These are phyloP conservation scores for Penelope pileata DNA, from an alignment of 2,113 vertebrate species.

Conservation along the genomic window DNA sequence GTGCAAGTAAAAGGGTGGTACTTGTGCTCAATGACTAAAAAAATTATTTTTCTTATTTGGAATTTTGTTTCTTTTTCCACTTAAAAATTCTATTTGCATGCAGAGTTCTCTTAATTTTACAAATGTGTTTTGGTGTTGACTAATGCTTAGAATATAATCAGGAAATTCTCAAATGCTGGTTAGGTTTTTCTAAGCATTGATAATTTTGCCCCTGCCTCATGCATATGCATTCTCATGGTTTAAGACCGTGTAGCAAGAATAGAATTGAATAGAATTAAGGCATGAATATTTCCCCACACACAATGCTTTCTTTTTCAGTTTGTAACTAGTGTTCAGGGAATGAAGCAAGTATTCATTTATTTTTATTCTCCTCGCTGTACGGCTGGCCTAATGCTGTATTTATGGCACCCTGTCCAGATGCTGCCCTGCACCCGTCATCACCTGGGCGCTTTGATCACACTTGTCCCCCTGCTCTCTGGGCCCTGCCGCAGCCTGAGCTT, in stretches of 20 bases:
- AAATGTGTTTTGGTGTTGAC: not conserved
- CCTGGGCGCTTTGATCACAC: not conserved
- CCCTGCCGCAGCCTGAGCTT: not conserved
- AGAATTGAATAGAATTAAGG: not conserved
- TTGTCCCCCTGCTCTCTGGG: not conserved
- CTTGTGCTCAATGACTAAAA: not conserved
- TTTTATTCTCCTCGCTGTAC: not conserved
- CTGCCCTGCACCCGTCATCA: not conserved
- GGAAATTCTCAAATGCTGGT: not conserved
- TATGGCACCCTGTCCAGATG: not conserved
- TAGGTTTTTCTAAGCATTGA: not conserved
- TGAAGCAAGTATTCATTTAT: not conserved
- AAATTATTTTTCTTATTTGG: not conserved
- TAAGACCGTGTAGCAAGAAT: not conserved
- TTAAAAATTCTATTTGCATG: not conserved
- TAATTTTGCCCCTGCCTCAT: not conserved
- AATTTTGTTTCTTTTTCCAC: not conserved
- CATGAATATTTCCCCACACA: not conserved
- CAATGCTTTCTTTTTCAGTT: fast-evolving
- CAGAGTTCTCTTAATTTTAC: not conserved
- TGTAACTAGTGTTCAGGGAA: not conserved
- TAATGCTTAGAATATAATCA: not conserved
- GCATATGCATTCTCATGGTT: not conserved
- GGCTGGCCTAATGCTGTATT: not conserved
- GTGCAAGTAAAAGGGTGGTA: not conserved